Conservation (phyloP, 92 coral and sea anemone genomes). For the Umimayanthus kanabou region DNA sequence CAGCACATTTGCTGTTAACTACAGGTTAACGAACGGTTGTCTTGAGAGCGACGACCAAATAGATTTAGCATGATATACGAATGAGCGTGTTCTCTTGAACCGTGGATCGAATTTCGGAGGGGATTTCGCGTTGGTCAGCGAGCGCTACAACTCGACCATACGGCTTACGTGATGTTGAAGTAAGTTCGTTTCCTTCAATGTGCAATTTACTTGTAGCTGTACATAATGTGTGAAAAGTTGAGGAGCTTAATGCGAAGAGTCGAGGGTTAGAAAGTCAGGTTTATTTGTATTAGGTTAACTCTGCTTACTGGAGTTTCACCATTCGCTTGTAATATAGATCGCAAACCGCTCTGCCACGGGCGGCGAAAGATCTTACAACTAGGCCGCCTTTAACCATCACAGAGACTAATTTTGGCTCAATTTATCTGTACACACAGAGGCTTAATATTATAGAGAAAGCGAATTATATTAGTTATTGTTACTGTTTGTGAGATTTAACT, state of each 20-base stretch:
- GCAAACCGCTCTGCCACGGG: conserved; percentile 21
- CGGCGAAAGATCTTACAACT: conserved; percentile 31
- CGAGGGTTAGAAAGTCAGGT: conserved; percentile 20
- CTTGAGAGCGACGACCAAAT: not conserved
- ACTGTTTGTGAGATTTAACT: conserved; percentile 18
- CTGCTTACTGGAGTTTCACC: not conserved
- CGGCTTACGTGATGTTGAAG: conserved; percentile 77
- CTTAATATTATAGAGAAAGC: conserved; percentile 13
- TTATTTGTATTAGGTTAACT: conserved; percentile 8
- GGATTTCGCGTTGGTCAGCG: conserved; percentile 38
- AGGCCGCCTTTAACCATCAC: conserved; percentile 24
- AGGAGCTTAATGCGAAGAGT: conserved; percentile 6
- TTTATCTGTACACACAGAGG: conserved; percentile 5
- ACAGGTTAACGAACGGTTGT: not conserved
- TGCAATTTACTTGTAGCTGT: conserved; percentile 54
- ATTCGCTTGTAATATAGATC: not conserved
- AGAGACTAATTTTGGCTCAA: not conserved
- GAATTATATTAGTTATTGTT: conserved; percentile 1
- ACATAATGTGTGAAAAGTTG: conserved; percentile 50
- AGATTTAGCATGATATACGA: conserved; percentile 36
- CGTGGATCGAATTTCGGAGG: conserved; percentile 44
- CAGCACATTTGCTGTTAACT: conserved; percentile 25
- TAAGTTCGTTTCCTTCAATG: conserved; percentile 58
- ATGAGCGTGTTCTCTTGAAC: conserved; percentile 39
- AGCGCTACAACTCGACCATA: conserved; percentile 11